Conservation (phyloP, 2,113 vertebrate genomes). For the Tupaia tana region DNA sequence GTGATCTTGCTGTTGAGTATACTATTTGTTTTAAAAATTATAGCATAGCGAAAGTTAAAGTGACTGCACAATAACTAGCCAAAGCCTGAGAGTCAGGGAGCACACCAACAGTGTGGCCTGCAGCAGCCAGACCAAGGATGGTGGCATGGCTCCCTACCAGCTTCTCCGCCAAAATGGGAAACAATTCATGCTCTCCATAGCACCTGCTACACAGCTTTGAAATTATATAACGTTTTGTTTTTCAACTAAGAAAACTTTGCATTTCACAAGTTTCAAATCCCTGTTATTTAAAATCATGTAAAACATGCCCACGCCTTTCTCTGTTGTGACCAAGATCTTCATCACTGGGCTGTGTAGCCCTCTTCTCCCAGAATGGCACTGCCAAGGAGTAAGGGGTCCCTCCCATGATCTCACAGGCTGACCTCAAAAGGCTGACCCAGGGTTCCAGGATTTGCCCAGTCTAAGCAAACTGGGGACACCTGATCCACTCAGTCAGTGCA, state of each 20-base stretch:
- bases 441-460: background rate
- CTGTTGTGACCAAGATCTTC: background rate
- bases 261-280: background rate
- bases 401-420: background rate
- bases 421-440: background rate
- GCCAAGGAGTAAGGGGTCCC: fast-evolving
- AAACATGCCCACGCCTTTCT: background rate
- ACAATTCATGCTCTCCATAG: background rate
- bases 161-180: background rate
- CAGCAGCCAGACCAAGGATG: background rate
- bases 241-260: background rate
- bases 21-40: background rate
- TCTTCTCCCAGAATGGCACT: background rate
- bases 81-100: background rate
- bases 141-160: background rate
- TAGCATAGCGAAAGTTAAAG: background rate
- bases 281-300: background rate
- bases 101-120: fast-evolving
- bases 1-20: background rate
- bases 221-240: background rate
- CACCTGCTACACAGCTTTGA: background rate
- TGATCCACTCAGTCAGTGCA: background rate
- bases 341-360: fast-evolving
- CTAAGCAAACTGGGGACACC: background rate
- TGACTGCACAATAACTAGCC: background rate